Conservation (phyloP, 2,888 invertebrate genomes). For the Clepsis dumicolana region DNA sequence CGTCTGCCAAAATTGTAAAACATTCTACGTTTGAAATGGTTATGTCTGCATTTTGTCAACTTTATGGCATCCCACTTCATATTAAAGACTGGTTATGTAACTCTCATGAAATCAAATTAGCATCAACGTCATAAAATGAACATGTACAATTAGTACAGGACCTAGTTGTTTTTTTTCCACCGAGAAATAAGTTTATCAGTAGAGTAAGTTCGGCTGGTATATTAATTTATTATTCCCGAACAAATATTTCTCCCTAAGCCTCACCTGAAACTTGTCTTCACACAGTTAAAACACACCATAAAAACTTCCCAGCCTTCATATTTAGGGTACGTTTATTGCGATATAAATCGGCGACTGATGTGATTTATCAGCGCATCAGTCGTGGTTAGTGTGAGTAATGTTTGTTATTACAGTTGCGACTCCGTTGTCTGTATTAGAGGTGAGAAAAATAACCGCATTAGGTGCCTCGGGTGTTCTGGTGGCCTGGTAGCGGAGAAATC, state of each 20-base stretch:
- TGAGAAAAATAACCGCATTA: conserved; percentile 23
- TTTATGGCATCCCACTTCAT: no score
- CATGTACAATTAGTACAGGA: no score
- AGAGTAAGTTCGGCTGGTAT: no score
- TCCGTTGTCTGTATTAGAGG: conserved; percentile 58
- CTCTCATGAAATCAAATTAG: no score
- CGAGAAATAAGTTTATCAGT: no score
- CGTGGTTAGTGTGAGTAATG: conserved; percentile 81
- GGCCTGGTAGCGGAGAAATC: conserved; percentile 7
- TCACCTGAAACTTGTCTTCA: conserved; percentile 2
- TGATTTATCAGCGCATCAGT: conserved; percentile 84
- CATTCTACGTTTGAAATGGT: no score
- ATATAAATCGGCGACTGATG: conserved; percentile 82
- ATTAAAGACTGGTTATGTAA: no score
- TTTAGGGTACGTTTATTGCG: conserved; percentile 81
- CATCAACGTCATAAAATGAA: no score
- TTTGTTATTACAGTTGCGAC: conserved; percentile 75
- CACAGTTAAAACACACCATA: conserved; percentile 57
- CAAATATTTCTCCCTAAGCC: background rate
- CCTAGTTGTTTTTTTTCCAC: no score
- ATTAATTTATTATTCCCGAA: no score
- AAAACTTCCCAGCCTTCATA: conserved; percentile 72
- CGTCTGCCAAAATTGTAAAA: no score
- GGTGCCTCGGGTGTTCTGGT: conserved; percentile 24
- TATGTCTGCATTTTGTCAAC: no score